Conservation (phyloP, 2,113 vertebrate genomes). For the Notarius lentiginosus region DNA sequence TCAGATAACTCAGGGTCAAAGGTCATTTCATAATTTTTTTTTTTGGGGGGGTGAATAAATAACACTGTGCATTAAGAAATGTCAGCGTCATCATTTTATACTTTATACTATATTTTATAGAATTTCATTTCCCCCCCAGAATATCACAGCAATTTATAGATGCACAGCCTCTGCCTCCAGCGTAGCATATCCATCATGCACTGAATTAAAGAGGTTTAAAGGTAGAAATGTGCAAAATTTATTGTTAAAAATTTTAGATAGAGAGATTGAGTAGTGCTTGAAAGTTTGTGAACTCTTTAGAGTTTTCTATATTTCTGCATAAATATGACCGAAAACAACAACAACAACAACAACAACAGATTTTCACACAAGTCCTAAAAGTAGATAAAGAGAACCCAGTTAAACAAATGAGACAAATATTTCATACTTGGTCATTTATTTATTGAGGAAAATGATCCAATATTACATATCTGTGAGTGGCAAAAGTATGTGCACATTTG, state of each 20-base stretch:
- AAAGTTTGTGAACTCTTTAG: no score
- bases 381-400: no score
- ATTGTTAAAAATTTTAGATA: neutral
- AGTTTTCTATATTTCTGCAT: no score
- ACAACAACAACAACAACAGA: no score
- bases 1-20: neutral
- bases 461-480: no score
- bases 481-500: no score
- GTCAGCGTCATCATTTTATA: neutral
- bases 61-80: neutral
- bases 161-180: neutral
- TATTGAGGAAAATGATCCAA: no score
- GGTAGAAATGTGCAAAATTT: neutral
- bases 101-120: neutral
- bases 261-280: no score
- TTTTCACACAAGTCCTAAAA: no score
- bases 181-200: neutral
- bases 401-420: no score
- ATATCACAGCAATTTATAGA: neutral
- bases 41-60: neutral
- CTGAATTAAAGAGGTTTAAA: neutral
- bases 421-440: no score
- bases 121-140: neutral
- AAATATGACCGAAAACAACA: no score
- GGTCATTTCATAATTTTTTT: neutral